Evolutionary conservation across 2,797 vertebrate species (phyloP).

Genomic region (Scolopax bukidnonensis): DNA sequence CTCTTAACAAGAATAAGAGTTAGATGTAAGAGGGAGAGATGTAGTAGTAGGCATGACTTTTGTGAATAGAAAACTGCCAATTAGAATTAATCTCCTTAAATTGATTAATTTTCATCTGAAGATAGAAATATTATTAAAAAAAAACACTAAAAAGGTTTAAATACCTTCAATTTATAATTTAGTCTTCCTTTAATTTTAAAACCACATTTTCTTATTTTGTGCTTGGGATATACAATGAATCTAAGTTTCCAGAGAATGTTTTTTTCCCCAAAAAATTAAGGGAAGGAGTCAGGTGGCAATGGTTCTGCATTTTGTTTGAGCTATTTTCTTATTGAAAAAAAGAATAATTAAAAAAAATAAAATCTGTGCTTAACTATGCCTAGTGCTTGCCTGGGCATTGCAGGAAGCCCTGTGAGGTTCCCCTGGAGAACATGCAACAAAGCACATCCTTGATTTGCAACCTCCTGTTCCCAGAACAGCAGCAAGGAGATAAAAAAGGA

Average conservation of each 20-base stretch:
- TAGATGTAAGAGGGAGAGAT: neutral
- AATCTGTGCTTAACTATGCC: neutral
- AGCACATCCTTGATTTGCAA: neutral
- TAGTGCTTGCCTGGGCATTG: neutral
- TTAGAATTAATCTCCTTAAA: neutral
- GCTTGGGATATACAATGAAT: neutral
- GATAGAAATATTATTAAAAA: neutral
- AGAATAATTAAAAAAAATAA: neutral
- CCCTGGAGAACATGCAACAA: neutral
- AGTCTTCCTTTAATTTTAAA: neutral
- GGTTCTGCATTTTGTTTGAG: neutral
- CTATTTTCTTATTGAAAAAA: neutral
- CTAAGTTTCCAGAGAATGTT: neutral
- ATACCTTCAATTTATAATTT: neutral
- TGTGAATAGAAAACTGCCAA: neutral
- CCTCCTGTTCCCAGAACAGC: neutral
- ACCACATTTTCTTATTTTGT: neutral
- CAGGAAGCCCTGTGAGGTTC: neutral
- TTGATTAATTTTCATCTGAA: neutral
- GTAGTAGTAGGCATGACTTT: neutral
- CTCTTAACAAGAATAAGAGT: neutral
- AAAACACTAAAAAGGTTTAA: too few species aligned
- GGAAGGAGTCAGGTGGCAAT: neutral
- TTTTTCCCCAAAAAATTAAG: neutral
- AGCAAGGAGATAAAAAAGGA: neutral